phyloP scores from a whole-genome alignment of 2,888 invertebrate species.

The Harpalus rufipes region DNA sequence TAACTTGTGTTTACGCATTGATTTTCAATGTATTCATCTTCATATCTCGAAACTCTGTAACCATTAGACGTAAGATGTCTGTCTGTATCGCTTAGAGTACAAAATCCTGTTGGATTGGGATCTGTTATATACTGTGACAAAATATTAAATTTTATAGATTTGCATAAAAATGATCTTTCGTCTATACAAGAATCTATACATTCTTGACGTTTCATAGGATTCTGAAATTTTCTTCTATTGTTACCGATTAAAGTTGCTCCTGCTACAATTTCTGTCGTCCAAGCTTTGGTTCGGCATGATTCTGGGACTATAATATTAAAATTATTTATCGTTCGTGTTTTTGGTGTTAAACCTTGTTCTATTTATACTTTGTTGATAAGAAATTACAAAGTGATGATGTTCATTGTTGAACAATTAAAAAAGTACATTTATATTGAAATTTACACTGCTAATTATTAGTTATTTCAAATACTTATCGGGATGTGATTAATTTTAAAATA shows the following conservation, averaged over 20 bases:
- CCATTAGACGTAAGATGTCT: constrained; percentile 88
- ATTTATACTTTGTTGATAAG: not conserved
- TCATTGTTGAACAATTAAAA: not conserved
- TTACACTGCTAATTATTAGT: not conserved
- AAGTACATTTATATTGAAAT: not conserved
- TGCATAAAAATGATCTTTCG: constrained; percentile 79
- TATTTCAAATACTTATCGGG: not conserved
- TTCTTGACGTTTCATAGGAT: constrained; percentile 82
- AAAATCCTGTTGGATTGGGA: constrained; percentile 79
- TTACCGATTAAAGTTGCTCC: constrained; percentile 87
- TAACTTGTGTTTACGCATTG: constrained; percentile 84
- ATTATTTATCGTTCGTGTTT: not conserved
- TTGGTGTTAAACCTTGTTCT: not conserved
- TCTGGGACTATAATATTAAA: constrained; percentile 76
- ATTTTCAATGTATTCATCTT: constrained; percentile 91
- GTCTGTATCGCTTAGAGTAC: constrained; percentile 86
- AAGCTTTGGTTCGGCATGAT: constrained; percentile 82
- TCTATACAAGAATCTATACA: constrained; percentile 84
- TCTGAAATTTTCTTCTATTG: constrained; percentile 81
- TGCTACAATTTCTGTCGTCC: constrained; percentile 88
- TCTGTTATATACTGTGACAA: constrained; percentile 69
- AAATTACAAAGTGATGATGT: not conserved
- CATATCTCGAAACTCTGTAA: constrained; percentile 86
- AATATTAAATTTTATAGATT: constrained; percentile 79
- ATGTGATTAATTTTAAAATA: not conserved